Conservation (phyloP, 1,140 invertebrate genomes). For the Brachionus paranguensis region DNA sequence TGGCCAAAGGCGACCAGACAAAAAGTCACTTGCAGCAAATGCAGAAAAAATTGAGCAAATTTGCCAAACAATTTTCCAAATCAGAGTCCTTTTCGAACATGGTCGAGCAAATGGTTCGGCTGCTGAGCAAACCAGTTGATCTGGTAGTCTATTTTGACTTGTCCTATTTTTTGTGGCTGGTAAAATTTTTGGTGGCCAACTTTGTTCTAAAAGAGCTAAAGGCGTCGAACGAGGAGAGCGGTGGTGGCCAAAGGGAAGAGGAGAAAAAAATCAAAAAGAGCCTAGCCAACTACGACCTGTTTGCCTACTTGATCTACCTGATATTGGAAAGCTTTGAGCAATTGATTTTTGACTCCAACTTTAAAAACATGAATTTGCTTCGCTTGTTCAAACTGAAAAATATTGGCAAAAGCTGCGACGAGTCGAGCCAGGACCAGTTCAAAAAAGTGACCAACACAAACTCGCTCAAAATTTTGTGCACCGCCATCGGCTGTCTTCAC, state of each 20-base stretch:
- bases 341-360: slow-evolving; percentile 37
- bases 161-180: slow-evolving; percentile 31
- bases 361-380: slow-evolving; percentile 29
- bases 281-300: not conserved
- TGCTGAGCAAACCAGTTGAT: not conserved
- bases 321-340: slow-evolving; percentile 37
- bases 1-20: not conserved
- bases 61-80: not conserved
- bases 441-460: slow-evolving; percentile 36
- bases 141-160: slow-evolving; percentile 14
- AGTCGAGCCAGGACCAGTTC: not conserved
- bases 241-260: not conserved
- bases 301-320: not conserved
- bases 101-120: not conserved
- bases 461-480: not conserved
- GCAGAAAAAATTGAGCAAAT: not conserved
- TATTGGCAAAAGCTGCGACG: not conserved
- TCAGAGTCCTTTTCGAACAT: not conserved
- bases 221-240: not conserved
- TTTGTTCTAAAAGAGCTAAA: not conserved
- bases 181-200: slow-evolving; percentile 26
- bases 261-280: not conserved
- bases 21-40: not conserved
- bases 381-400: not conserved
- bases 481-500: not conserved